phyloP scores from a whole-genome alignment of 2,797 vertebrate genomes.

The Chaenodraco wilsoni region DNA sequence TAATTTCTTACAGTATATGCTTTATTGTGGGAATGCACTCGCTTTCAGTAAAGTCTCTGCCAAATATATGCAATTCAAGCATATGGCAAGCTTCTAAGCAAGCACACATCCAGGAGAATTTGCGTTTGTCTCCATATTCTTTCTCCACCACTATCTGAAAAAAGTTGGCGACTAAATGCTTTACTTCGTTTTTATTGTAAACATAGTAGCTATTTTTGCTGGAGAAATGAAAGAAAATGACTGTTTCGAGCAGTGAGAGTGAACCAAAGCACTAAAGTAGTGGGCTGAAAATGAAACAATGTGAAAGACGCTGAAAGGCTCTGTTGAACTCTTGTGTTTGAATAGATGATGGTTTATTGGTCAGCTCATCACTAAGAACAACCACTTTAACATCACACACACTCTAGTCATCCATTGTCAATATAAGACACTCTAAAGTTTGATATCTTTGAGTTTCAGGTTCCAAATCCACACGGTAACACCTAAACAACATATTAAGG shows the following conservation, averaged over 20 bases:
- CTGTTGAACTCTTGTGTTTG: too few species aligned
- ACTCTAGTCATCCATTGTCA: neutral
- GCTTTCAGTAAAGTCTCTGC: too few species aligned
- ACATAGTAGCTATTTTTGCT: too few species aligned
- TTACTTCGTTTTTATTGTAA: neutral
- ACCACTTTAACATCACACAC: neutral
- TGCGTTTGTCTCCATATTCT: too few species aligned
- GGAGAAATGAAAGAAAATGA: neutral
- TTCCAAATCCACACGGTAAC: constrained; percentile 14
- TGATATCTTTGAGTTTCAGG: constrained; percentile 7
- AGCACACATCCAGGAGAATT: too few species aligned
- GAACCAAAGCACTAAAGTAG: neutral
- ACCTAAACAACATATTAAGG: constrained; percentile 12
- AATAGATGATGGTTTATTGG: neutral
- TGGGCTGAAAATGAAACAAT: neutral
- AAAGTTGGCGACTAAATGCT: neutral
- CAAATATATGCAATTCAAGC: too few species aligned
- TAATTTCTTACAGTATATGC: too few species aligned
- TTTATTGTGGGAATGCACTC: too few species aligned
- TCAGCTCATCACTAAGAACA: neutral
- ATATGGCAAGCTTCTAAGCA: too few species aligned
- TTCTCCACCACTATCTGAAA: neutral
- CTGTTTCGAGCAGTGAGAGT: too few species aligned
- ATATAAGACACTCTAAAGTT: neutral
- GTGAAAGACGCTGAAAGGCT: neutral